A percentile compares a stretch with the other conserved stretches of the same genome.
Evolutionary conservation across 2,113 vertebrate species (phyloP).

Genomic region (Prionailurus bengalensis): DNA sequence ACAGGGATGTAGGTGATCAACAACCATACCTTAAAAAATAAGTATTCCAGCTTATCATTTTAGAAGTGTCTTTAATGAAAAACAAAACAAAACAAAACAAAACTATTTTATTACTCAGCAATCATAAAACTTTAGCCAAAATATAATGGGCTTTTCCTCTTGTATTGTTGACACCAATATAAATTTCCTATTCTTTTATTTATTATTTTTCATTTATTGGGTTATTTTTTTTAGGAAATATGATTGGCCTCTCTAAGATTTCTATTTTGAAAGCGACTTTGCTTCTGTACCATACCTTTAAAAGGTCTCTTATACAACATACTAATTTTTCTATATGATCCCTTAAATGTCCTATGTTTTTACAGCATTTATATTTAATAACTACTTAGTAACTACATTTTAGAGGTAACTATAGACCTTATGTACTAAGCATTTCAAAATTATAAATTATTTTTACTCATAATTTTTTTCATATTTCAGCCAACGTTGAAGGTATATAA

Average conservation of each 20-base stretch:
- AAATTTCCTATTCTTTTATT: not conserved
- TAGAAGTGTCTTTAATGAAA: not conserved
- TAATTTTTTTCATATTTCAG: not conserved
- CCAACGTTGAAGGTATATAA: not conserved
- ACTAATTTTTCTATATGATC: not conserved
- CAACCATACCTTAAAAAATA: not conserved
- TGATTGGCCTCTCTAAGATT: not conserved
- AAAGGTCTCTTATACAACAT: not conserved
- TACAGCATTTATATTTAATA: not conserved
- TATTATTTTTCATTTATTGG: not conserved
- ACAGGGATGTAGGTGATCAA: not conserved
- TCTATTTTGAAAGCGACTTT: constrained; percentile 11
- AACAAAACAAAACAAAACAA: not conserved
- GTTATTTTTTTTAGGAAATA: constrained; percentile 11
- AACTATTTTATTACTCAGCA: not conserved
- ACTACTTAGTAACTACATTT: not conserved
- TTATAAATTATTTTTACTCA: not conserved
- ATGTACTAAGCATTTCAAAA: constrained; percentile 11
- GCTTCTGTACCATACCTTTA: not conserved
- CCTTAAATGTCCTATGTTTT: constrained; percentile 23
- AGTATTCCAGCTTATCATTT: not conserved
- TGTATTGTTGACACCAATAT: not conserved
- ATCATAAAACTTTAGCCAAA: not conserved
- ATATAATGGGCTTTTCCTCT: not conserved
- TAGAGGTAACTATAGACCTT: not conserved